Evolutionary conservation across 2,113 vertebrate species (phyloP).

Genomic region (Deroptyus accipitrinus): DNA sequence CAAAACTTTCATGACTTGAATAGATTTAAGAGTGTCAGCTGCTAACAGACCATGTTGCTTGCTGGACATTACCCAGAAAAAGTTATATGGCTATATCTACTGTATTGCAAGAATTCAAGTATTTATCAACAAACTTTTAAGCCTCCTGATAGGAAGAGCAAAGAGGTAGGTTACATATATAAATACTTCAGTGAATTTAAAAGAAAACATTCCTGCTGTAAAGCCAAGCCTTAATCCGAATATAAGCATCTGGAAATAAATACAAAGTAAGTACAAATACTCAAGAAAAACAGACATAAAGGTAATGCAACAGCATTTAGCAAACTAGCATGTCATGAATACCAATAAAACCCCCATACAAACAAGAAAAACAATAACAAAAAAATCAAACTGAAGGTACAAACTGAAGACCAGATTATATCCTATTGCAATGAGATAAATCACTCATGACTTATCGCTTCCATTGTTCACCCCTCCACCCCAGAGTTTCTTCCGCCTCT

Average conservation of each 20-base stretch:
- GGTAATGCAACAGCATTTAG: background rate
- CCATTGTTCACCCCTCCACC: background rate
- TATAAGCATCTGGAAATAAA: background rate
- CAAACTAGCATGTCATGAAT: background rate
- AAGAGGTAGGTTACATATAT: background rate
- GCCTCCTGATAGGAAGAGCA: background rate
- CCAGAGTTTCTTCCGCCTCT: background rate
- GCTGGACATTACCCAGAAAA: background rate
- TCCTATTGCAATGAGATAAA: background rate
- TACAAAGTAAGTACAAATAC: background rate
- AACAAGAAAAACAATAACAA: background rate
- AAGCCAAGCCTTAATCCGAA: background rate
- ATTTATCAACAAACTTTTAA: background rate
- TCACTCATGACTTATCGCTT: background rate
- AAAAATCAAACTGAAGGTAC: background rate
- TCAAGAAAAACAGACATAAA: background rate
- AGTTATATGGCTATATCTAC: background rate
- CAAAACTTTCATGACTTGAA: background rate
- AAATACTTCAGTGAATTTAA: background rate
- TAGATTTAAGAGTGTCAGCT: background rate
- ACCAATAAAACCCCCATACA: background rate
- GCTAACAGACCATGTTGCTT: background rate
- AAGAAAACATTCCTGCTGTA: background rate
- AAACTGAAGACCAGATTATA: background rate
- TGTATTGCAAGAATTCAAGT: background rate